Evolutionary conservation across 2,888 invertebrate genomes (phyloP).

Genomic region (Caenorhabditis becei): DNA sequence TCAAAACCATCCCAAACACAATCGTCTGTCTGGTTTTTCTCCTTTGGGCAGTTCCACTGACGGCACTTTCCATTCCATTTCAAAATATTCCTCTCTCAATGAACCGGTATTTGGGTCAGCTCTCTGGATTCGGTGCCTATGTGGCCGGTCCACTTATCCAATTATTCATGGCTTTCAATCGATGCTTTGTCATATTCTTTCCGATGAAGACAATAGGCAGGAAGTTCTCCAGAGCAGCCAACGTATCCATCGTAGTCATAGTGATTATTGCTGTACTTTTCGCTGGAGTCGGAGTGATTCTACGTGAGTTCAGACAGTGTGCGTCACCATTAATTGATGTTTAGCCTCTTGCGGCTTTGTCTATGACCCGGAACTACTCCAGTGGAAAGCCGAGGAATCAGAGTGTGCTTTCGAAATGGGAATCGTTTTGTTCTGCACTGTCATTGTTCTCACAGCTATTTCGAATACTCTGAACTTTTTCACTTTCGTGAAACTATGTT

Average conservation of each 20-base stretch:
- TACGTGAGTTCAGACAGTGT: not conserved
- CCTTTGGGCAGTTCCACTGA: constrained; percentile 14
- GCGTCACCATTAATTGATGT: not conserved
- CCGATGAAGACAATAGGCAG: not conserved
- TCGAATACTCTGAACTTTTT: constrained; percentile 27
- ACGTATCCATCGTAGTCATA: not conserved
- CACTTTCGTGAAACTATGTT: constrained; percentile 33
- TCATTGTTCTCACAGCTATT: not conserved
- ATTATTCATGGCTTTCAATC: constrained; percentile 17
- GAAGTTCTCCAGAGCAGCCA: too few relatives aligned
- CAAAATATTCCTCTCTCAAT: not conserved
- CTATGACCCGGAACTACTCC: constrained; percentile 5
- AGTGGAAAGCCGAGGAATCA: not conserved
- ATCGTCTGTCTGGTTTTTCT: constrained; percentile 13
- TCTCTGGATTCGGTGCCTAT: constrained; percentile 11
- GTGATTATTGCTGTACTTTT: not conserved
- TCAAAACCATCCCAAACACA: constrained; percentile 23
- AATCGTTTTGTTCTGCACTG: not conserved
- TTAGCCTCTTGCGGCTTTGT: constrained; percentile 10
- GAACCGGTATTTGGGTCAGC: not conserved
- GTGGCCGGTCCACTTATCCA: constrained; percentile 7
- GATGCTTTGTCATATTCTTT: constrained; percentile 7
- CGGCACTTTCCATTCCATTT: not conserved
- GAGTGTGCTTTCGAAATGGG: not conserved
- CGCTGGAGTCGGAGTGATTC: not conserved